Evolutionary conservation across 2,113 vertebrate species (phyloP).

Genomic region (Odontophorus gujanensis): DNA sequence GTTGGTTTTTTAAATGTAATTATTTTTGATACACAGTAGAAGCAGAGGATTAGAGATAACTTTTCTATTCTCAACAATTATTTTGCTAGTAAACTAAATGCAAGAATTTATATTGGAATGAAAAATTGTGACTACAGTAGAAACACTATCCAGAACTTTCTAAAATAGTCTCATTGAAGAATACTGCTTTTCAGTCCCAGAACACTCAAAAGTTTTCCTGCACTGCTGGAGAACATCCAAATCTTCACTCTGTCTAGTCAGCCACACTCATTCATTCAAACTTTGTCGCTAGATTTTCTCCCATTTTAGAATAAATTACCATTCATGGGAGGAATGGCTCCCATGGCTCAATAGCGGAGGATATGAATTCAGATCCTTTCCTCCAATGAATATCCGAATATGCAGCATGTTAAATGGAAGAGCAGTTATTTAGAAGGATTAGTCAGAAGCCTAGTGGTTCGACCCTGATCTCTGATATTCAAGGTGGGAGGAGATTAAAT

Average conservation of each 20-base stretch:
- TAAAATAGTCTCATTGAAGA: background rate
- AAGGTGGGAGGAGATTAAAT: background rate
- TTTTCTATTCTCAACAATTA: constrained; percentile 61
- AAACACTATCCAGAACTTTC: constrained; percentile 76
- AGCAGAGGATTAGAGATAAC: constrained; percentile 77
- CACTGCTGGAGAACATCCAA: background rate
- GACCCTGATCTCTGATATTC: background rate
- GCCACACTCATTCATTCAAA: background rate
- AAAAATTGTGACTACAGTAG: constrained; percentile 76
- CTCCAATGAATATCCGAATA: background rate
- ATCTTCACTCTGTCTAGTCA: background rate
- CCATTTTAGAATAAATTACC: background rate
- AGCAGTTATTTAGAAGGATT: background rate
- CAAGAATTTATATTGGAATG: constrained; percentile 80
- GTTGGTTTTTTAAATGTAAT: constrained; percentile 76
- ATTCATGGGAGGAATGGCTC: background rate
- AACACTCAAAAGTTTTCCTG: background rate
- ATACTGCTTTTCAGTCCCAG: background rate
- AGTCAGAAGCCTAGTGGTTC: background rate
- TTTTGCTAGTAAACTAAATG: constrained; percentile 77
- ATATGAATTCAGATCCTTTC: background rate
- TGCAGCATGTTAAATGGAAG: background rate
- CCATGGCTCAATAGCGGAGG: background rate
- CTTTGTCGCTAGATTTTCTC: background rate
- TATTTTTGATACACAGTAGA: constrained; percentile 78